phyloP scores from a whole-genome alignment of 2,888 invertebrate genomes.

The Zonitis immaculata region DNA sequence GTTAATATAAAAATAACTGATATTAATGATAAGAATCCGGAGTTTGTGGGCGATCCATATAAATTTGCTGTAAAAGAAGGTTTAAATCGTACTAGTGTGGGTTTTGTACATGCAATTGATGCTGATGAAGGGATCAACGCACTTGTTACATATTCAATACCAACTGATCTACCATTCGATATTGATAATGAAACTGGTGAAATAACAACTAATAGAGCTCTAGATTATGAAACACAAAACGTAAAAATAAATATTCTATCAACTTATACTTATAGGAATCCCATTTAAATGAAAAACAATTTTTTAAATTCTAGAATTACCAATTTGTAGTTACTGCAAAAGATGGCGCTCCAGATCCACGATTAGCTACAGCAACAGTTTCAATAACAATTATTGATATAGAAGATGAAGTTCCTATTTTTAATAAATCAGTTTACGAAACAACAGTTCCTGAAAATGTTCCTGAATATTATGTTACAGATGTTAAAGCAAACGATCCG shows the following conservation, averaged over 20 bases:
- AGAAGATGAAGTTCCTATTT: constrained; percentile 79
- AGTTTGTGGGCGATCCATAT: constrained; percentile 78
- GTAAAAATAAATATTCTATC: no score
- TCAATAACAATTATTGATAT: constrained; percentile 74
- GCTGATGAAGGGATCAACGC: constrained; percentile 84
- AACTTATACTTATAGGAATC: no score
- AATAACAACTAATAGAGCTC: constrained; percentile 65
- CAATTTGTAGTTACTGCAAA: constrained; percentile 83
- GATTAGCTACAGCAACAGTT: constrained; percentile 82
- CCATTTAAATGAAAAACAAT: constrained; percentile 3
- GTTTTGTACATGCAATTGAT: constrained; percentile 79
- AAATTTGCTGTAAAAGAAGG: constrained; percentile 78
- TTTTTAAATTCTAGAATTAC: constrained; percentile 55
- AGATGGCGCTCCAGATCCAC: constrained; percentile 80
- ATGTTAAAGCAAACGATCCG: constrained; percentile 81
- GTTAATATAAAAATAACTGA: constrained; percentile 87
- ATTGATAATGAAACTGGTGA: constrained; percentile 77
- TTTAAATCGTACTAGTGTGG: constrained; percentile 58
- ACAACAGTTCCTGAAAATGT: constrained; percentile 82
- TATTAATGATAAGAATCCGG: constrained; percentile 88
- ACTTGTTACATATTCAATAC: constrained; percentile 72
- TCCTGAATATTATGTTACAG: constrained; percentile 70
- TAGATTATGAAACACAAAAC: constrained; percentile 80
- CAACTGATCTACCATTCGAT: constrained; percentile 70
- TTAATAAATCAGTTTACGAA: constrained; percentile 67